phyloP scores from a whole-genome alignment of 2,797 vertebrate genomes.

The Gouania willdenowi region DNA sequence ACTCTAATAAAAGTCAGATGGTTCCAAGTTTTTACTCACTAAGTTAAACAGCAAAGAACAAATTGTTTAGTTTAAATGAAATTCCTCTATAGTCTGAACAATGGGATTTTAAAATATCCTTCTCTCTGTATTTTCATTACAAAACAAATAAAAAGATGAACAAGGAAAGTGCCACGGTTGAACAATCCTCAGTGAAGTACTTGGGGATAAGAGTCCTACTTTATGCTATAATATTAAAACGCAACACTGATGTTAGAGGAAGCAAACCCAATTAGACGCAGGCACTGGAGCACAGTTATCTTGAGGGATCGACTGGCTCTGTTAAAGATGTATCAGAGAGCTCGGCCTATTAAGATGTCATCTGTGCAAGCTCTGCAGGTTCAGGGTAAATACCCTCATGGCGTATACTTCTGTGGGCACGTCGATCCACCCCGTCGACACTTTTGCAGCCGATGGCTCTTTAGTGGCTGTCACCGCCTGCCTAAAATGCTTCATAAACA shows the following conservation, averaged over 20 bases:
- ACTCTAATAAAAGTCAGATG: too few relatives aligned
- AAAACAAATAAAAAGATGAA: background rate
- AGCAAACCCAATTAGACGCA: slow-evolving; percentile 66
- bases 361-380: slow-evolving; percentile 68
- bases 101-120: too few relatives aligned
- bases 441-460: slow-evolving; percentile 67
- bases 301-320: slow-evolving; percentile 34
- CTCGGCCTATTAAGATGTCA: slow-evolving; percentile 75
- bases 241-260: slow-evolving; percentile 43
- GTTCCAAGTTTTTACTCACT: too few relatives aligned
- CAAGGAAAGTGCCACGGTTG: slow-evolving; percentile 24
- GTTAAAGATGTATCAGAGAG: slow-evolving; percentile 62
- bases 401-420: slow-evolving; percentile 49
- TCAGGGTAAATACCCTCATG: slow-evolving; percentile 65
- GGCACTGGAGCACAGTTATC: slow-evolving; percentile 58
- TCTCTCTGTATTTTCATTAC: too few relatives aligned
- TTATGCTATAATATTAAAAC: slow-evolving; percentile 42
- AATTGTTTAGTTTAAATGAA: too few relatives aligned
- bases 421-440: slow-evolving; percentile 60
- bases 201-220: slow-evolving; percentile 37
- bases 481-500: slow-evolving; percentile 71
- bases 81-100: too few relatives aligned
- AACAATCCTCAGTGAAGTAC: slow-evolving; percentile 27
- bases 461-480: slow-evolving; percentile 69
- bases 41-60: too few relatives aligned